Evolutionary conservation across 2,797 vertebrate species (phyloP), one percentile per base, ranked within the genome.

Genomic region (Onychomys arenicola): DNA sequence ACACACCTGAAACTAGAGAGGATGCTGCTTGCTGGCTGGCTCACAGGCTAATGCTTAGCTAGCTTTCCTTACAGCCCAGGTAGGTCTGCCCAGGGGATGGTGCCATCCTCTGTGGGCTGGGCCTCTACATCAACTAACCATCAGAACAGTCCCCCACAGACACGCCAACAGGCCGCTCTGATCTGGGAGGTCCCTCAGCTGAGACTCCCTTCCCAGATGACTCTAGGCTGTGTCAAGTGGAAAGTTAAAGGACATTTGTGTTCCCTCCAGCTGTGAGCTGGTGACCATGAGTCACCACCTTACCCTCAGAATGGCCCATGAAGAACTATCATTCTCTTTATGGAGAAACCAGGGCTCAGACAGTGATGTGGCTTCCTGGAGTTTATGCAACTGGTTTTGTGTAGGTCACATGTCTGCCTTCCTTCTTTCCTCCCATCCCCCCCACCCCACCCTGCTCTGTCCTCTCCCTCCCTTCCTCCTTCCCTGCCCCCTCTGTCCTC

Each of bases 261-360:
- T 12, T 40, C 23, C 6, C 6, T 77, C 65, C 43, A 23, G 0
- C 12, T 40, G 0, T 7, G 9, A 43, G 17, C 12, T 0, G 1
- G 52, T 29, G 65, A 76, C 9, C 1, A 0, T 8, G 37, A 19
- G 17, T 3, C 0, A 11, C 57, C 6, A 11, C 8, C 59, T 32
- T 52, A 19, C 27, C 46, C 23, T 91, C 57, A 10, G 49, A 67
- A 21, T 81, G n/a, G 40, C 32, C 61, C 4, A 0, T 17, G 76
- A 29, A 75, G 32, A 73, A 3, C 16, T 29, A 8, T 34, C 8
- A 10, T 87, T 76, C 9, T 82, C 71, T 49, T 84, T 65, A 13
- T 63, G 43, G 86, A 78, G 49, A 91, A 90, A 92, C 34, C 6
- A 75, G 89, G 92, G 37, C 77, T 94, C 67, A 55, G 67, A 71